phyloP scores from a whole-genome alignment of 2,797 vertebrate genomes.

The Centropyge bicolor region DNA sequence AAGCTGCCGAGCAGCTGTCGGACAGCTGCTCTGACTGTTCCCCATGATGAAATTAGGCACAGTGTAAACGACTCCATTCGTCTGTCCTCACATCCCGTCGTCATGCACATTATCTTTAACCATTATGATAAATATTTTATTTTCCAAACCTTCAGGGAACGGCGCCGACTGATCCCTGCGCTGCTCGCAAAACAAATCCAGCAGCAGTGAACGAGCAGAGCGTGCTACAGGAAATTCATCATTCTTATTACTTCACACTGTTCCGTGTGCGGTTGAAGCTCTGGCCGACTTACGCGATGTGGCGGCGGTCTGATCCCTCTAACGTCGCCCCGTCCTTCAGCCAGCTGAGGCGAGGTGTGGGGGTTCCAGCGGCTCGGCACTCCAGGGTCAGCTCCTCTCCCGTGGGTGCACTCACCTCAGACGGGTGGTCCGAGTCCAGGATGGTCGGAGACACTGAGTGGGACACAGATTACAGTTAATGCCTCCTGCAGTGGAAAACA shows the following conservation, averaged over 20 bases:
- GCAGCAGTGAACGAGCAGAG: conserved; percentile 6
- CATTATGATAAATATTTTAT: conserved; percentile 40
- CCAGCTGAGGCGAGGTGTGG: conserved; percentile 89
- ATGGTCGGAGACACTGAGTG: conserved; percentile 88
- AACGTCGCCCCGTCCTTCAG: conserved; percentile 89
- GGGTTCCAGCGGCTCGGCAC: conserved; percentile 88
- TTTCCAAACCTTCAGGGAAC: conserved; percentile 31
- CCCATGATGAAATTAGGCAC: conserved; percentile 51
- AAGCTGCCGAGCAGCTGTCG: conserved; percentile 66
- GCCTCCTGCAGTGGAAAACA: no score
- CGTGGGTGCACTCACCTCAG: conserved; percentile 85
- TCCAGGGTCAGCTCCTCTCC: conserved; percentile 86
- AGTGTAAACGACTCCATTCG: conserved; percentile 52
- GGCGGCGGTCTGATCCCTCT: conserved; percentile 65
- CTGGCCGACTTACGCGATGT: conserved; percentile 81
- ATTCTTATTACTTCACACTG: background rate
- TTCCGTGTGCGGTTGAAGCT: background rate
- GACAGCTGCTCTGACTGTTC: conserved; percentile 65
- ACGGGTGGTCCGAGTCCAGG: conserved; percentile 74
- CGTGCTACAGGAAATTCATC: background rate
- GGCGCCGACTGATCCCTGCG: conserved; percentile 16
- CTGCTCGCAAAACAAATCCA: conserved; percentile 23
- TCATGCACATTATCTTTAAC: conserved; percentile 31
- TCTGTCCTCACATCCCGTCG: conserved; percentile 27
- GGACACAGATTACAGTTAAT: conserved; percentile 12